These are phyloP conservation scores for Neodon shergylaensis DNA, from an alignment of 2,113 vertebrate species.

Conservation along the genomic window DNA sequence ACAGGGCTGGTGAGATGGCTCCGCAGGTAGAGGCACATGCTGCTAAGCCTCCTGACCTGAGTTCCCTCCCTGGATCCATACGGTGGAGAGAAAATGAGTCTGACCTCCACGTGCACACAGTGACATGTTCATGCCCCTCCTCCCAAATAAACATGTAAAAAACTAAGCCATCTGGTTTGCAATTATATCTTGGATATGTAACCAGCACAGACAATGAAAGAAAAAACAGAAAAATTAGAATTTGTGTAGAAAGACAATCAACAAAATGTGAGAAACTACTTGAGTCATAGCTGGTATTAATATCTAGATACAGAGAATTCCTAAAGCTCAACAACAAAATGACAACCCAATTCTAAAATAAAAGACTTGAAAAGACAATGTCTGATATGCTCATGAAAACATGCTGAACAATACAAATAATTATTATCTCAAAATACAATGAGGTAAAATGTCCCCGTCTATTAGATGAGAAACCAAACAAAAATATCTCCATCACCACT, in stretches of 20 bases:
- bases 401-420: background rate
- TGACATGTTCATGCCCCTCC: background rate
- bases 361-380: background rate
- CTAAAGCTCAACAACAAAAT: background rate
- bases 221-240: background rate
- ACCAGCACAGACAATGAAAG: background rate
- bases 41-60: background rate
- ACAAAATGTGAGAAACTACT: background rate
- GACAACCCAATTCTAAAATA: background rate
- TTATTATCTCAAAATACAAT: background rate
- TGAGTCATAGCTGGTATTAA: background rate
- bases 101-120: background rate
- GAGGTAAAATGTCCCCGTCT: background rate
- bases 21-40: background rate
- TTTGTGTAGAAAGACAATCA: background rate
- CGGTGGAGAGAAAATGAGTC: background rate
- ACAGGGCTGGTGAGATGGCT: background rate
- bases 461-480: background rate
- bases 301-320: background rate
- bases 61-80: background rate
- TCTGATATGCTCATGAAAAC: background rate
- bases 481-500: background rate
- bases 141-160: background rate
- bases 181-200: background rate
- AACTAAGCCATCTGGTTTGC: background rate